Evolutionary conservation across 2,797 vertebrate genomes (phyloP).

Genomic region (Argya squamiceps): DNA sequence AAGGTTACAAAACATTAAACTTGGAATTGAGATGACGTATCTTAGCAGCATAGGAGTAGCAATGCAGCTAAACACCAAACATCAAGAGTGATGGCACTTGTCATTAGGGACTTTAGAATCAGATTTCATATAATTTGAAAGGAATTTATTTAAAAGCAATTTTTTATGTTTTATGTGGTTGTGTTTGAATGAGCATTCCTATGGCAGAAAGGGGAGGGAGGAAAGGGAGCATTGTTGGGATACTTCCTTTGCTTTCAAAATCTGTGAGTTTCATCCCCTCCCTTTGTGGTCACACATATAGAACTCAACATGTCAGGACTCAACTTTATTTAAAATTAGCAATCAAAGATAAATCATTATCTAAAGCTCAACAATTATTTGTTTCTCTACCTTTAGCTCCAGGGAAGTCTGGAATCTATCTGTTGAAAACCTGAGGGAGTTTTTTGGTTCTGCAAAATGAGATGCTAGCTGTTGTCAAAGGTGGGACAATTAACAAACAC

Average conservation of each 20-base stretch:
- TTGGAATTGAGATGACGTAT: background rate
- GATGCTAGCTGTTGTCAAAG: background rate
- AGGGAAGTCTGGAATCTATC: background rate
- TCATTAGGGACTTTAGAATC: background rate
- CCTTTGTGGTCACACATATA: background rate
- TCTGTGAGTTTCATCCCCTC: background rate
- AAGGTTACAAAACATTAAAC: background rate
- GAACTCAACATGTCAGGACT: background rate
- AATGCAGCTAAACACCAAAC: background rate
- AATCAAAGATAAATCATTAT: background rate
- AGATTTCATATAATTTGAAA: background rate
- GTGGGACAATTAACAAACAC: background rate
- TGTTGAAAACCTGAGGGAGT: accelerated
- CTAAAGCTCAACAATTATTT: background rate
- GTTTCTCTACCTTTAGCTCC: background rate
- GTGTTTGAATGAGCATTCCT: background rate
- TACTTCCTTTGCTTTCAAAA: background rate
- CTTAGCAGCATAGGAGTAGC: background rate
- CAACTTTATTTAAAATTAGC: background rate
- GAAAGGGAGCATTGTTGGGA: accelerated
- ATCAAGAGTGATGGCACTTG: background rate
- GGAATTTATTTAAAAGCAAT: background rate
- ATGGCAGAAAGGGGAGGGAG: background rate
- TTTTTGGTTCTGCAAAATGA: background rate
- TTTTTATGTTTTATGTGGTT: background rate